phyloP scores from a whole-genome alignment of 1,140 invertebrate species.

The Drosophila sturtevanti region DNA sequence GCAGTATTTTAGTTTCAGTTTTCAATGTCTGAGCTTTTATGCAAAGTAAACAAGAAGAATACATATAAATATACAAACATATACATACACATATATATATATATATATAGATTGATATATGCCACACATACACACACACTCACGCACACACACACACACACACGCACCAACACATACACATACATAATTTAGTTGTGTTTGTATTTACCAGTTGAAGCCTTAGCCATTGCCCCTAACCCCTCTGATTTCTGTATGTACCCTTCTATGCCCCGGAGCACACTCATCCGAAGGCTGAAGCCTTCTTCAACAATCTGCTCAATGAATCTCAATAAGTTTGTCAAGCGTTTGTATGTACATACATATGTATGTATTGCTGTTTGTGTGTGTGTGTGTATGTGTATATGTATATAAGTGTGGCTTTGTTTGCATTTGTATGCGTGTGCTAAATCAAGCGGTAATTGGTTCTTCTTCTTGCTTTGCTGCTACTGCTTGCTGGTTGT shows the following conservation, averaged over 20 bases:
- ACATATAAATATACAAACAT: background rate
- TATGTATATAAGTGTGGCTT: slow-evolving; percentile 28
- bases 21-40: slow-evolving; percentile 78
- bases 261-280: background rate
- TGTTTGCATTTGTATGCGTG: slow-evolving; percentile 70
- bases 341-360: slow-evolving; percentile 15
- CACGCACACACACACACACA: slow-evolving; percentile 14
- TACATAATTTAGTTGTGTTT: slow-evolving; percentile 59
- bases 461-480: slow-evolving; percentile 54
- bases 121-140: too few relatives aligned
- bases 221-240: slow-evolving; percentile 55
- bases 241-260: background rate
- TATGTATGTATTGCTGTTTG: too few relatives aligned
- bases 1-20: slow-evolving; percentile 81
- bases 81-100: background rate
- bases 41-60: slow-evolving; percentile 68
- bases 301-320: slow-evolving; percentile 70
- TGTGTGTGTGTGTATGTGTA: slow-evolving; percentile 17
- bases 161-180: slow-evolving; percentile 19
- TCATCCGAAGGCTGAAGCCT: slow-evolving; percentile 50
- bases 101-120: background rate
- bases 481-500: slow-evolving; percentile 37
- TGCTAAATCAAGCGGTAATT: slow-evolving; percentile 79
- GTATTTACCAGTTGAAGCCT: slow-evolving; percentile 73
- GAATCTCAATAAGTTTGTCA: slow-evolving; percentile 78